Percentiles rank a stretch among this genome's conserved stretches.
These are phyloP conservation scores for Tragopan temminckii DNA, from an alignment of 2,797 vertebrate species.

Conservation along the genomic window DNA sequence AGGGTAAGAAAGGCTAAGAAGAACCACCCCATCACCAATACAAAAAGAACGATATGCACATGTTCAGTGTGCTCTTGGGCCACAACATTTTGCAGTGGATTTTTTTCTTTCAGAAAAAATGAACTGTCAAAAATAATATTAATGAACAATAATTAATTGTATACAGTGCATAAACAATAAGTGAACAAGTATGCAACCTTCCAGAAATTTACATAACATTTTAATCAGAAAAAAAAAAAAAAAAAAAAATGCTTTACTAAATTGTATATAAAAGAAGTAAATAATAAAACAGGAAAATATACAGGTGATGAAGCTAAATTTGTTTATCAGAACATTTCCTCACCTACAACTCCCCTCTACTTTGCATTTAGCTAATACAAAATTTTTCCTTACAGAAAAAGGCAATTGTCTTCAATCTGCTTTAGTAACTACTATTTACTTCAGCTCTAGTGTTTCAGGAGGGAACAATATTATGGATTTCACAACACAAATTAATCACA, in stretches of 20 bases:
- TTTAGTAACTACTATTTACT: slow-evolving; percentile 22
- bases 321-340: background rate
- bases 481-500: slow-evolving; percentile 67
- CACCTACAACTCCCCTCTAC: background rate
- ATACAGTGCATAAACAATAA: background rate
- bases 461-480: slow-evolving; percentile 62
- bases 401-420: slow-evolving; percentile 37
- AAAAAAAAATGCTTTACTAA: background rate
- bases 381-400: slow-evolving; percentile 20
- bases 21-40: background rate
- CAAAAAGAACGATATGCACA: background rate
- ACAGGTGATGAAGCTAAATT: background rate
- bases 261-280: background rate
- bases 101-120: background rate
- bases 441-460: slow-evolving; percentile 24
- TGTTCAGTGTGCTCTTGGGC: background rate
- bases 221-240: background rate
- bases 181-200: background rate
- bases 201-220: background rate
- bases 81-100: background rate
- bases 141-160: background rate
- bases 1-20: background rate
- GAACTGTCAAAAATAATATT: background rate
- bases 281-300: background rate
- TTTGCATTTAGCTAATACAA: background rate